Base-by-base conservation (phyloP, 2,888 invertebrate genomes). In the Drosophila parthenogenetica region DNA sequence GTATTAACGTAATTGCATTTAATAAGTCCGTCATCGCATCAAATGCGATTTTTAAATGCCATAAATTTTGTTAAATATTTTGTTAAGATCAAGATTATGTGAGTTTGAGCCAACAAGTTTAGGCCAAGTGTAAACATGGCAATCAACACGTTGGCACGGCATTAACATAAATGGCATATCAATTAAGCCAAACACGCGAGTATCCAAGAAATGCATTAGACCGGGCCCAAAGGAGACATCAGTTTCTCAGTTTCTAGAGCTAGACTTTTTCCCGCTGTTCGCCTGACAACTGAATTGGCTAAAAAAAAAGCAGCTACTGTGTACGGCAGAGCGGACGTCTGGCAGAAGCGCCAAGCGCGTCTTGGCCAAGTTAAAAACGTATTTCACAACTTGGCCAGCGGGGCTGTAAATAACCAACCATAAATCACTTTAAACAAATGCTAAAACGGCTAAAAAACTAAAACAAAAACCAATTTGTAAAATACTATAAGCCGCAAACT, bases 151-250 rank as follows among this genome's bases (percentile, higher is more conserved):
- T 43, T 46, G 22, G 48, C 39, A 49, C 50, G 32, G 48, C 82
- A 50, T 84, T 89, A 73, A 76, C 89, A 89, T 89, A 87, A 89
- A 84, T 76, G 59, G 73, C 87, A 87, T 79, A 87, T 89, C 89
- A 84, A 84, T 89, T 87, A 84, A 89, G 67, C 69, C 69, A 69
- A 81, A 42, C 48, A 54, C 46, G 25, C 13, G 55, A 65, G 66
- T 87, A 88, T 84, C 89, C 79, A 73, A 89, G 89, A 83, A 83
- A 78, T 81, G 87, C 83, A 88, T 83, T 83, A 87, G 87, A 82
- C 45, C 22, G 62, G 58, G 50, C 42, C 49, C 11, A 45, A 25
- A 57, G 60, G 43, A 60, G 54, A 29, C 51, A 53, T 45, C 43
- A 35, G 25, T 25, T 7, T 5, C 2, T 29, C 29, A 29, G 8